phyloP scores from a whole-genome alignment of 2,797 vertebrate species.

The Girardinus metallicus region DNA sequence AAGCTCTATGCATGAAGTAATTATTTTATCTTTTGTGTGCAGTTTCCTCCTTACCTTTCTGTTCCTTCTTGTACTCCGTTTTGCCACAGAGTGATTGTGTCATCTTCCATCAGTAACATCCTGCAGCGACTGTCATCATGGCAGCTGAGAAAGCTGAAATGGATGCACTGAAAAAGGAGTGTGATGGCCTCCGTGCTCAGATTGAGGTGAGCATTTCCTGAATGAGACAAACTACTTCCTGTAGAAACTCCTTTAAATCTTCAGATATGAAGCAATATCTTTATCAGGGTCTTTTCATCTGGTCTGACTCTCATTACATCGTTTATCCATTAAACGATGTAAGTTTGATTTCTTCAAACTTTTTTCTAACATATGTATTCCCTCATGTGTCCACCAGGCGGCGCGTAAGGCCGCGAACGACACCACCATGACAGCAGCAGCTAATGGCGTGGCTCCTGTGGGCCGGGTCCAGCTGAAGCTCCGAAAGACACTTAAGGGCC shows the following conservation, averaged over 20 bases:
- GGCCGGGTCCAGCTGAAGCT: conserved; percentile 89
- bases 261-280: not conserved
- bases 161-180: conserved; percentile 93
- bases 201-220: conserved; percentile 86
- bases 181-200: conserved; percentile 91
- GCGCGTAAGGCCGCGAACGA: conserved; percentile 79
- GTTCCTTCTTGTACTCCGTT: not conserved
- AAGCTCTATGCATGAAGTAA: not conserved
- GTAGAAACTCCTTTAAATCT: not conserved
- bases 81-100: conserved; percentile 33
- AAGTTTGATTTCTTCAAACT: not conserved
- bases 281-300: not conserved
- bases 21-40: not conserved
- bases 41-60: not conserved
- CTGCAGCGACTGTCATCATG: conserved; percentile 68
- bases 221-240: not conserved
- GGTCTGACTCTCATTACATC: not conserved
- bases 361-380: not conserved
- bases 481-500: conserved; percentile 87
- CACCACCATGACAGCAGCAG: conserved; percentile 63
- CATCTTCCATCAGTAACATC: conserved; percentile 53
- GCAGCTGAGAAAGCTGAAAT: conserved; percentile 87
- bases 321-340: not conserved
- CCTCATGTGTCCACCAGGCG: conserved; percentile 53
- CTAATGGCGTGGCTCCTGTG: conserved; percentile 68